Evolutionary conservation across 2,888 invertebrate genomes (phyloP), one percentile per base, ranked within the genome.

Genomic region (Megastigmus dorsalis): DNA sequence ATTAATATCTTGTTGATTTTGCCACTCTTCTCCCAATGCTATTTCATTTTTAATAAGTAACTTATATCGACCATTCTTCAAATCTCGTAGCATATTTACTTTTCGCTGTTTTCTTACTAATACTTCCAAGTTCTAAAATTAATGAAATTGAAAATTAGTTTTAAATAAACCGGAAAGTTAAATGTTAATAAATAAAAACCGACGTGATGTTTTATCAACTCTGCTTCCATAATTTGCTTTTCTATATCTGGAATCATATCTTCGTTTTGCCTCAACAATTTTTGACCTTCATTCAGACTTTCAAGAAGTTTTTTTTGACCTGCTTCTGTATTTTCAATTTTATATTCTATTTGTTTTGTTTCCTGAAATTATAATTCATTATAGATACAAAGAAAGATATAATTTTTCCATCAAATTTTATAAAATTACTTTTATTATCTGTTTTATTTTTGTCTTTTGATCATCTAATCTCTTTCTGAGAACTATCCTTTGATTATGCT

Each of bases 71-170:
- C 88, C 86, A 59, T 81, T 83, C 80, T 88, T 89, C 2, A 89
- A 82, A 30, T 89, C 88, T 72, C 88, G 84, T 67, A 93, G 90
- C 79, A 93, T 90, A 77, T 89, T 91, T 33, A 92, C 91, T 76
- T 93, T 92, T 33, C 92, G 91, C 84, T 95, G 95, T 79, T 92
- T 91, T 57, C 93, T 90, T 0, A 95, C 91, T 20, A 95, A 82
- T 69, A 90, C 84, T 82, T 92, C 91, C 74, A 92, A 87, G 80
- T 91, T 91, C 91, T 91, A 81, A 76, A 80, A 76, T 33, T 5
- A 52, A 33, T 67, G 41, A 45, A 67, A 62, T 66, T 43, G n/a
- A 10, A 43, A 41, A 20, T 52, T 45, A 66, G 38, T 57, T 43
- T 62, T 20, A 55, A 10, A 54, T 30, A 18, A 45, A 20, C 10